Percentiles rank a stretch among this genome's conserved stretches.
Conservation (phyloP, 2,888 invertebrate genomes). For the Conchocele bisecta region DNA sequence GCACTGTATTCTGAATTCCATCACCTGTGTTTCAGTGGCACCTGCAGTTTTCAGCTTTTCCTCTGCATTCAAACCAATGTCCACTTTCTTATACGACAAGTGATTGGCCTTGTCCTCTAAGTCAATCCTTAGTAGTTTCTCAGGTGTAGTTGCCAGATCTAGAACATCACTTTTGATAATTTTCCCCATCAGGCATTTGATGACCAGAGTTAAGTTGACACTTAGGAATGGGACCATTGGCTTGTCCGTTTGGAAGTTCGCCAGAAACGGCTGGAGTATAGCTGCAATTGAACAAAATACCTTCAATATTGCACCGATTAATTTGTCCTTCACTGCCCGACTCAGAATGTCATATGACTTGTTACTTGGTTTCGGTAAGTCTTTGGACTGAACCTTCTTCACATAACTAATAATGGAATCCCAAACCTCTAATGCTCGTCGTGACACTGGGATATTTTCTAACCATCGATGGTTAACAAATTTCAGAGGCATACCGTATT, state of each 20-base stretch:
- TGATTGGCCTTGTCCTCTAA: too few relatives aligned
- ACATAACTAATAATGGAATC: slow-evolving; percentile 36
- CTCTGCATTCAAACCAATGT: too few relatives aligned
- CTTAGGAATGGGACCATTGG: slow-evolving; percentile 44
- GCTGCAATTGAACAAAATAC: slow-evolving; percentile 35
- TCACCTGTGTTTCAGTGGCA: slow-evolving; percentile 3
- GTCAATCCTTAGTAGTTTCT: background rate
- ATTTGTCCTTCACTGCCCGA: slow-evolving; percentile 14
- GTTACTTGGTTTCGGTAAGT: slow-evolving; percentile 21
- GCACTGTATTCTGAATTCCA: slow-evolving; percentile 13
- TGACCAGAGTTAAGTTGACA: slow-evolving; percentile 17
- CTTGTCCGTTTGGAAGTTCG: slow-evolving; percentile 32
- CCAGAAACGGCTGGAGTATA: slow-evolving; percentile 38
- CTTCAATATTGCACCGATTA: slow-evolving; percentile 8
- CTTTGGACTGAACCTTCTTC: slow-evolving; percentile 27
- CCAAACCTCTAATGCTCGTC: slow-evolving; percentile 44
- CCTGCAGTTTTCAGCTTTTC: slow-evolving; percentile 3
- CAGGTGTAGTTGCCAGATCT: slow-evolving; percentile 1
- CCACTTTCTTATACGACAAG: too few relatives aligned
- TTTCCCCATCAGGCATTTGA: slow-evolving; percentile 33
- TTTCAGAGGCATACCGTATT: slow-evolving; percentile 72
- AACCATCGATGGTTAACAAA: slow-evolving; percentile 60
- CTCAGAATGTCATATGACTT: slow-evolving; percentile 1
- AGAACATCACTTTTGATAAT: slow-evolving; percentile 33
- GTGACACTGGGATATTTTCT: slow-evolving; percentile 54